Evolutionary conservation across 2,113 vertebrate species (phyloP), one percentile per base, ranked within the genome.

Genomic region (Takifugu bimaculatus): DNA sequence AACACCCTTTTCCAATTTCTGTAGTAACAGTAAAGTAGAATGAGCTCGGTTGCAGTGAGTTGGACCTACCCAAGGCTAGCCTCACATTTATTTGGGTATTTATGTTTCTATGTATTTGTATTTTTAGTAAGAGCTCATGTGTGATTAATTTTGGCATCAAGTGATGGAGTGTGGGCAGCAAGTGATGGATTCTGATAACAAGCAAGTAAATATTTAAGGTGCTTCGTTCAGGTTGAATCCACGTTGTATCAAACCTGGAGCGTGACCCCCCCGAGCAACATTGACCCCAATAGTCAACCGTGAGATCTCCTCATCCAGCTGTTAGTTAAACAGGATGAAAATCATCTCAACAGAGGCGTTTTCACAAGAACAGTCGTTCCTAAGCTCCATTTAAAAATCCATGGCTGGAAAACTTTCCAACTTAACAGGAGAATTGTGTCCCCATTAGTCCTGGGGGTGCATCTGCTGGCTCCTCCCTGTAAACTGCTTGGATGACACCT

Each of bases 401-500:
- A 20, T 20, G 20, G 20, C 20, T 32, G 29, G 4, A 32, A 32
- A 32, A 32, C 29, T 32, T 32, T 32, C 1, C 29, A 32, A 32
- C 29, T 6, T 32, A 32, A 32, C 29, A 32, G 7, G 7, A 32
- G 29, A 32, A 32, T 4, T 20, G 20, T 20, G 20, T 20, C 20
- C 20, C 20, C 93, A 94, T 94, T 93, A 96, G 93, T 94, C 94
- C 92, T 93, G 85, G 90, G 91, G 93, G 84, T 79, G 92, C 90
- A 92, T 94, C 91, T 20, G 20, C 20, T 20, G 20, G 20, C 20
- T 20, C 20, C 20, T 92, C 90, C 91, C 93, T 91, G 70, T 90
- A 90, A 90, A 93, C 94, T 85, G 80, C 89, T 88, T 90, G 94
- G 95, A 95, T 97, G 94, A 94, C 91, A 91, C 93, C 93, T 96